A percentile compares a stretch with the other conserved stretches of the same genome.
Conservation (phyloP, 2,797 vertebrate species). For the Gymnothorax reevesii region DNA sequence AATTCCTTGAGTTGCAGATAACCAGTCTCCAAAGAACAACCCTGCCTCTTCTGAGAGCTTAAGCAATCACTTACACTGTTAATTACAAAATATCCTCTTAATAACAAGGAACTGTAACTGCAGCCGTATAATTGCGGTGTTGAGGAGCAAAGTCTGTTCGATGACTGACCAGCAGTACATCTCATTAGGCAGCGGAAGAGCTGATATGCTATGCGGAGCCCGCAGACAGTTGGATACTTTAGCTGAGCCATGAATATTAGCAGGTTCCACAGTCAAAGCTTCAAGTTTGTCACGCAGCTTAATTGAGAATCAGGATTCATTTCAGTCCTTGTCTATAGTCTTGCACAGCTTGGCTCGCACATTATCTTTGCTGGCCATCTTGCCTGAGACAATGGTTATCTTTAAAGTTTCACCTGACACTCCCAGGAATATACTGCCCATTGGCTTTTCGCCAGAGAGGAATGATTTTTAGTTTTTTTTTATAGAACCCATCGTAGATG, state of each 20-base stretch:
- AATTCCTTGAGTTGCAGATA: constrained; percentile 32
- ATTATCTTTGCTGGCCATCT: background rate
- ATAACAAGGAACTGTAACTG: constrained; percentile 47
- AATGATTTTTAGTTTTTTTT: no score
- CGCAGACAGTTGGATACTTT: background rate
- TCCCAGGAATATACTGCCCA: no score
- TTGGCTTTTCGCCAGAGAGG: no score
- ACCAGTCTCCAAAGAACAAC: constrained; percentile 30
- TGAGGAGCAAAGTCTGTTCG: constrained; percentile 37
- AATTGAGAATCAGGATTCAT: background rate
- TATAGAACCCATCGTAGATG: no score
- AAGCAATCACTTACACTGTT: constrained; percentile 42
- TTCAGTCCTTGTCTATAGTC: background rate
- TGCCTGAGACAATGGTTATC: background rate
- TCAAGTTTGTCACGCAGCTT: background rate
- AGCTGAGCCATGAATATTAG: constrained; percentile 16
- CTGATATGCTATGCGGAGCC: constrained; percentile 29
- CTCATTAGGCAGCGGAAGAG: constrained; percentile 45
- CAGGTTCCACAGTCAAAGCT: background rate
- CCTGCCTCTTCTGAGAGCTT: constrained; percentile 30
- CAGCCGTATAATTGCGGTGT: constrained; percentile 56
- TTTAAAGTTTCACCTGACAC: background rate
- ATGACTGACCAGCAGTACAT: constrained; percentile 34
- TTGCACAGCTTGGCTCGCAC: background rate
- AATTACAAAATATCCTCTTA: constrained; percentile 59